Evolutionary conservation across 2,113 vertebrate genomes (phyloP), one percentile per base, ranked within the genome.

Genomic region (Oryzias javanicus): DNA sequence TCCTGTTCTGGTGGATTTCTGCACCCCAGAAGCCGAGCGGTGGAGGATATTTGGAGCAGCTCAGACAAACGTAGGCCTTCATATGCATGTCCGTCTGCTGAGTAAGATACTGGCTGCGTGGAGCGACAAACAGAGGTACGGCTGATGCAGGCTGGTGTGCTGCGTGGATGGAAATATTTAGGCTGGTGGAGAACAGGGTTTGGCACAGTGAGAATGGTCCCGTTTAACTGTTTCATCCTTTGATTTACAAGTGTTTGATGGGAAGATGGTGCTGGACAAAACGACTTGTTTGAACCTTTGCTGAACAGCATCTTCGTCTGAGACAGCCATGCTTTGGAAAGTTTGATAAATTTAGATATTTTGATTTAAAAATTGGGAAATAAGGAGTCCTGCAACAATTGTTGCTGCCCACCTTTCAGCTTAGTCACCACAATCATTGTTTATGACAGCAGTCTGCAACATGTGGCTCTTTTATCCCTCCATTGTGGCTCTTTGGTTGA

Each of bases 1-100:
- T 80, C 75, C 61, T 52, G 49, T 80, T 69, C 72, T 60, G 70
- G 65, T 40, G 55, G 68, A 80, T 84, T 83, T 79, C 35, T 67
- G 57, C 58, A 78, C 77, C 77, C 58, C 69, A 48, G 35, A 54
- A 83, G 65, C 60, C 74, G 48, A 62, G 54, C 68, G 46, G 35
- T 24, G 47, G 78, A 78, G 82, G 65, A 75, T 84, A 35, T 76
- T 67, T 60, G 50, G 27, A 64, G 55, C 7, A 24, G 22, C 58
- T 67, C 12, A 57, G 49, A 67, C 61, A 61, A 60, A 44, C 35
- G 10, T 22, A 54, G 45, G 13, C 60, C 57, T 69, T 69, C 22
- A 55, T 59, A 69, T 17, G 49, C 41, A 14, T 25, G 15, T 68
- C 60, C 49, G 66, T 60, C 68, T 74, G 55, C 35, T 65, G 71